A percentile compares a stretch with the other conserved stretches of the same genome.
phyloP scores from a whole-genome alignment of 2,888 invertebrate species.

The Stenolophus ochropezus region DNA sequence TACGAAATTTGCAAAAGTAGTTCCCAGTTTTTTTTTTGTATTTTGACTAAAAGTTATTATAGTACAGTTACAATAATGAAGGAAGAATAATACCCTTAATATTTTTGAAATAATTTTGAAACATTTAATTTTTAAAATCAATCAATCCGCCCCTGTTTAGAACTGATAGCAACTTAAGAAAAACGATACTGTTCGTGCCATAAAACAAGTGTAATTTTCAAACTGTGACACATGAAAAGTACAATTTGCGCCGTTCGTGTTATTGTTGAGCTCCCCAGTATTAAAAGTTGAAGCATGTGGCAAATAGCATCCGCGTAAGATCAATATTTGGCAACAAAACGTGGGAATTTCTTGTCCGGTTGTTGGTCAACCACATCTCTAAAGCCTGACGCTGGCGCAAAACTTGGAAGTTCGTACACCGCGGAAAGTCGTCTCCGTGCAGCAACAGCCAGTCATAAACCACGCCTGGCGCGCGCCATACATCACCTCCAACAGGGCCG shows the following conservation, averaged over 20 bases:
- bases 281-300: slow-evolving; percentile 8
- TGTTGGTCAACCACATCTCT: slow-evolving; percentile 29
- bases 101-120: too few relatives aligned
- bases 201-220: too few relatives aligned
- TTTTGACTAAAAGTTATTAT: too few relatives aligned
- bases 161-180: too few relatives aligned
- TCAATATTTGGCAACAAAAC: slow-evolving; percentile 34
- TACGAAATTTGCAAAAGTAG: too few relatives aligned
- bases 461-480: background rate
- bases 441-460: slow-evolving; percentile 15
- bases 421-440: background rate
- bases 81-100: too few relatives aligned
- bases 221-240: too few relatives aligned
- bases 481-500: background rate
- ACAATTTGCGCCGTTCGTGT: background rate
- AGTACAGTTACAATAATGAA: too few relatives aligned
- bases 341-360: slow-evolving; percentile 24
- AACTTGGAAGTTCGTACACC: slow-evolving; percentile 15
- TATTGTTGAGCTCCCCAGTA: background rate
- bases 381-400: slow-evolving; percentile 17
- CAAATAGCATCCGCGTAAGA: slow-evolving; percentile 13
- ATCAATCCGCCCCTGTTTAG: too few relatives aligned
- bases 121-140: too few relatives aligned
- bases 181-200: too few relatives aligned
- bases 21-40: too few relatives aligned